Evolutionary conservation across 2,113 vertebrate species (phyloP).

Genomic region (Burhinus bistriatus): DNA sequence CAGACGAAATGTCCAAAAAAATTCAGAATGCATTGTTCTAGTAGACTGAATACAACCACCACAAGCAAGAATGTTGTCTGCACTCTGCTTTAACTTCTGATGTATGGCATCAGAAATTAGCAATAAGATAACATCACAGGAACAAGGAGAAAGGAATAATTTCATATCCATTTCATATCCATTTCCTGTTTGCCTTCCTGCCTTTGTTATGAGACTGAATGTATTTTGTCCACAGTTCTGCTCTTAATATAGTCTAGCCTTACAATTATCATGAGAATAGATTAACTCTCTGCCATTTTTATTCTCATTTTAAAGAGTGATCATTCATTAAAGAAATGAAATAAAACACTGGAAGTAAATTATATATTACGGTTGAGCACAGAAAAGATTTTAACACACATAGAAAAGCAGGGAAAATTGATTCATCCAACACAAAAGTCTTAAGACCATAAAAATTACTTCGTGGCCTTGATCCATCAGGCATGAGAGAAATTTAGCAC

Average conservation of each 20-base stretch:
- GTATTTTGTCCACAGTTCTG: background rate
- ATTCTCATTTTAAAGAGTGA: background rate
- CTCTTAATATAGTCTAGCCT: background rate
- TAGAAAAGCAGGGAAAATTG: background rate
- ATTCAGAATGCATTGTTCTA: background rate
- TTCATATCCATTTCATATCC: background rate
- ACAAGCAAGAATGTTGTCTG: background rate
- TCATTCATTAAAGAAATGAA: slow-evolving; percentile 10
- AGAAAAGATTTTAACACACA: background rate
- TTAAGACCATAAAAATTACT: background rate
- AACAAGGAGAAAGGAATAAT: background rate
- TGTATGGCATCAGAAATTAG: background rate
- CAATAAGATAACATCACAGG: background rate
- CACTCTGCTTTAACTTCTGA: background rate
- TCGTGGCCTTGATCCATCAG: background rate
- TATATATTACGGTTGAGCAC: background rate
- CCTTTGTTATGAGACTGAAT: background rate
- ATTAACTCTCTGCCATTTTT: background rate
- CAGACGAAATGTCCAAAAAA: background rate
- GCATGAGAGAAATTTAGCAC: background rate
- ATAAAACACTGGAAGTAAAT: background rate
- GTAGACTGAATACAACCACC: background rate
- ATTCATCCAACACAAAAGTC: background rate
- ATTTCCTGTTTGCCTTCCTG: background rate
- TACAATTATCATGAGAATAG: background rate